These are phyloP conservation scores for Myotis vivesi DNA, from an alignment of 2,797 vertebrate species.

Conservation along the genomic window DNA sequence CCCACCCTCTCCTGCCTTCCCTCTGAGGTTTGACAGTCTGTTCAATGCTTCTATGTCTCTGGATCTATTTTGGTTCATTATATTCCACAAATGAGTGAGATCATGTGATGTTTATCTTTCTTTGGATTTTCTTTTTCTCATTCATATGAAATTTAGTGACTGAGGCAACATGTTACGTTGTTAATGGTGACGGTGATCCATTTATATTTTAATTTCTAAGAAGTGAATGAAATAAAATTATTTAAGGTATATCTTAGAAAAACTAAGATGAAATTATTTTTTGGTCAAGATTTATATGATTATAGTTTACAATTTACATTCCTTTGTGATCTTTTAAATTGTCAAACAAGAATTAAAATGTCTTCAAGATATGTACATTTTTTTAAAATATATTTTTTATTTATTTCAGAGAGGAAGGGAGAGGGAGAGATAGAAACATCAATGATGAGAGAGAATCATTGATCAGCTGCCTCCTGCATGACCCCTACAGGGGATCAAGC, in stretches of 20 bases:
- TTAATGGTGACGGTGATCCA: not conserved
- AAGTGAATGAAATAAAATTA: slow-evolving; percentile 42
- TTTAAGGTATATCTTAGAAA: not conserved
- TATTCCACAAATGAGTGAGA: too few relatives aligned
- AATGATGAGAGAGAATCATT: too few relatives aligned
- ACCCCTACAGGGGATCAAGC: too few relatives aligned
- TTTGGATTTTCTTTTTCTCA: not conserved
- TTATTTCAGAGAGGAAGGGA: too few relatives aligned
- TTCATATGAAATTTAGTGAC: slow-evolving; percentile 10
- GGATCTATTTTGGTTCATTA: too few relatives aligned
- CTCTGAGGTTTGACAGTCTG: too few relatives aligned
- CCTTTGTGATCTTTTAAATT: slow-evolving; percentile 17
- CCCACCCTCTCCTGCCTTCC: too few relatives aligned
- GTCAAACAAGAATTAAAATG: slow-evolving; percentile 32
- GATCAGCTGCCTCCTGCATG: too few relatives aligned
- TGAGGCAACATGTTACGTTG: not conserved
- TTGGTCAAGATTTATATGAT: not conserved
- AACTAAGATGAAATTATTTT: slow-evolving; percentile 9
- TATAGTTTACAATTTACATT: slow-evolving; percentile 22
- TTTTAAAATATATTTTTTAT: not conserved
- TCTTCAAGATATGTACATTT: slow-evolving; percentile 11
- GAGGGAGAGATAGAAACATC: too few relatives aligned
- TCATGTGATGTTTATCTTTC: too few relatives aligned
- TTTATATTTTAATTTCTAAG: slow-evolving; percentile 34
- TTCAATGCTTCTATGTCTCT: too few relatives aligned